Percentiles rank a stretch among this genome's conserved stretches.
Evolutionary conservation across 2,797 vertebrate species (phyloP).

Genomic region (Paratrypauchen microcephalus): DNA sequence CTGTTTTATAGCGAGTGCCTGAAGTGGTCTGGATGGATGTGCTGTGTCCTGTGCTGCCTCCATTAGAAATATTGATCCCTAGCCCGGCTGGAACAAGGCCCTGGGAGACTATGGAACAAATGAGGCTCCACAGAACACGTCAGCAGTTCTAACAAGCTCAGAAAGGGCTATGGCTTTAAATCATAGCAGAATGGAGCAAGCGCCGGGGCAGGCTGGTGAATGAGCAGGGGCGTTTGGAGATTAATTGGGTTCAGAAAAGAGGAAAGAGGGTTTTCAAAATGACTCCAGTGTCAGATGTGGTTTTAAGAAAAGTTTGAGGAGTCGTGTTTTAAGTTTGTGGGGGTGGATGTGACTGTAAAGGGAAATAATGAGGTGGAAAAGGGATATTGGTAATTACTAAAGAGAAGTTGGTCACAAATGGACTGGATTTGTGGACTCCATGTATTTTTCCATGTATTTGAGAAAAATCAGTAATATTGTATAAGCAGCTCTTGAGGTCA

Average conservation of each 20-base stretch:
- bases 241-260: slow-evolving; percentile 15
- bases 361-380: too few relatives aligned
- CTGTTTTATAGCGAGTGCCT: slow-evolving; percentile 25
- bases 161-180: slow-evolving; percentile 37
- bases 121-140: slow-evolving; percentile 52
- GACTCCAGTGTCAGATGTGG: not conserved
- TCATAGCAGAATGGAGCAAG: slow-evolving; percentile 34
- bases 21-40: slow-evolving; percentile 50
- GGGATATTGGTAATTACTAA: not conserved
- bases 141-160: slow-evolving; percentile 57
- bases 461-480: too few relatives aligned
- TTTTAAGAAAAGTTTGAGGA: slow-evolving; percentile 3
- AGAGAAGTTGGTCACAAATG: not conserved
- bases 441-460: too few relatives aligned
- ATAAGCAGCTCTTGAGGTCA: too few relatives aligned
- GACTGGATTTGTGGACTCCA: too few relatives aligned
- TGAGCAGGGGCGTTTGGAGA: slow-evolving; percentile 6
- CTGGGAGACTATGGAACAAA: slow-evolving; percentile 57
- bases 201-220: slow-evolving; percentile 18
- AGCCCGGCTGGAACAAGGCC: slow-evolving; percentile 53
- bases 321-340: not conserved
- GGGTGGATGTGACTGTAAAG: not conserved
- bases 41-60: slow-evolving; percentile 47
- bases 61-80: slow-evolving; percentile 73
- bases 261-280: not conserved